Conservation (phyloP, 35 echinoderm and acorn worm species). For the Holothuria glaberrima region DNA sequence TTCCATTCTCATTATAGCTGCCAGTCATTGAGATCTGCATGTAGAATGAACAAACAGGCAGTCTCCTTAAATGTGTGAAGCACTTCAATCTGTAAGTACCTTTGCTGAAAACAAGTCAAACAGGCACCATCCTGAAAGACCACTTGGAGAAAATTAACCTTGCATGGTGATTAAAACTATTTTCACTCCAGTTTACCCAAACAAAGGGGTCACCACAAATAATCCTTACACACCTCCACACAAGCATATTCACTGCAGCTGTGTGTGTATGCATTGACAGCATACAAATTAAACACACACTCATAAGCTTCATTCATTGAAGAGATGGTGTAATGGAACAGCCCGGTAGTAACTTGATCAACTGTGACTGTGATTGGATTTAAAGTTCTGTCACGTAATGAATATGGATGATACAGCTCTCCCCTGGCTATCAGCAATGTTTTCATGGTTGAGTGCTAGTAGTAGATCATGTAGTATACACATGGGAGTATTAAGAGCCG, state of each 20-base stretch:
- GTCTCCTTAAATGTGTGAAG: slow-evolving; percentile 57
- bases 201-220: slow-evolving; percentile 9
- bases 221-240: neutral
- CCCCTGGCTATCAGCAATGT: slow-evolving; percentile 16
- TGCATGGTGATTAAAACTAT: slow-evolving; percentile 44
- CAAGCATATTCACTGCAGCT: neutral
- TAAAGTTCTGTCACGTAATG: slow-evolving; percentile 40
- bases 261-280: neutral
- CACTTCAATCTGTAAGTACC: neutral
- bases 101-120: slow-evolving; percentile 34
- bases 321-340: slow-evolving; percentile 26
- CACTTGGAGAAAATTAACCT: slow-evolving; percentile 56
- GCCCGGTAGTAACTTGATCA: slow-evolving; percentile 54
- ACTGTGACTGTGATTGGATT: slow-evolving; percentile 58
- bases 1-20: slow-evolving; percentile 19
- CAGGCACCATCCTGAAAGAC: slow-evolving; percentile 52
- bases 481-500: slow-evolving; percentile 45
- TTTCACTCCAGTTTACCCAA: slow-evolving; percentile 25
- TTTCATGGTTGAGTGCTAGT: slow-evolving; percentile 50
- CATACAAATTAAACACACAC: slow-evolving; percentile 40
- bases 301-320: slow-evolving; percentile 13
- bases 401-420: slow-evolving; percentile 11
- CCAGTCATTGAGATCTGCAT: neutral
- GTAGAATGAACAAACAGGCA: slow-evolving; percentile 33
- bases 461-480: slow-evolving; percentile 48